Base-by-base conservation (phyloP, 1,140 invertebrate species). In the Drosophila prosaltans region DNA sequence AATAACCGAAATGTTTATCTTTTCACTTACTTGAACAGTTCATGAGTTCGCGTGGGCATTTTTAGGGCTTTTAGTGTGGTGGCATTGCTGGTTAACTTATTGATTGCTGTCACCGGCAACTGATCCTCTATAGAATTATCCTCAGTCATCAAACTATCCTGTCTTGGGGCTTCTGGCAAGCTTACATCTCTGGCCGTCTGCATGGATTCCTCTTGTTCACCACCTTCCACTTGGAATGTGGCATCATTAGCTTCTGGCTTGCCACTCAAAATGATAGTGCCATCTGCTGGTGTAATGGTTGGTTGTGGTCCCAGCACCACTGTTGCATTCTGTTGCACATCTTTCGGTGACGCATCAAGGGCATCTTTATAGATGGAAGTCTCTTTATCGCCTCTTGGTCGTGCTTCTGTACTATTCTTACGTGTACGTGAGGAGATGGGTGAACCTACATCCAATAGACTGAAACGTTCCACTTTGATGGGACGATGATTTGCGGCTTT, bases 391-490 rank as follows among this genome's bases (percentile, higher is more conserved):
- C 51, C 45, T 1, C 80, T 65, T 28, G 65, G 54, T 2, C 80
- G 74, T 16, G 65, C 32, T 2, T 48, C 72, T 0, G 55, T 72
- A 70, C 74, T 91, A 36, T 72, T 61, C 40, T 80, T 69, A 32
- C 91, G 91, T 3, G 88, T 92, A 1, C 80, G 80, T 4, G 85
- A 80, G 0, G 90, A 64, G 1, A 91, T 57, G 0, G 90, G 85
- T 8, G 70, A 73, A 8, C 11, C 28, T 41, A 69, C 72, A n/a
- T 81, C 86, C 1, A 92, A 30, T 39, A 81, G 84, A 32, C 91
- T 92, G 7, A 92, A 86, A 1, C 91, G 81, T 71, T 92, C 91
- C 26, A 92, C 69, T 67, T 92, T 92, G 10, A 92, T 92, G 5
- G 91, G 91, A 6, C 68, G 73, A 28, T 88, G 83, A 7, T 40